phyloP scores from a whole-genome alignment of 2,113 vertebrate genomes.

The Synchiropus splendidus region DNA sequence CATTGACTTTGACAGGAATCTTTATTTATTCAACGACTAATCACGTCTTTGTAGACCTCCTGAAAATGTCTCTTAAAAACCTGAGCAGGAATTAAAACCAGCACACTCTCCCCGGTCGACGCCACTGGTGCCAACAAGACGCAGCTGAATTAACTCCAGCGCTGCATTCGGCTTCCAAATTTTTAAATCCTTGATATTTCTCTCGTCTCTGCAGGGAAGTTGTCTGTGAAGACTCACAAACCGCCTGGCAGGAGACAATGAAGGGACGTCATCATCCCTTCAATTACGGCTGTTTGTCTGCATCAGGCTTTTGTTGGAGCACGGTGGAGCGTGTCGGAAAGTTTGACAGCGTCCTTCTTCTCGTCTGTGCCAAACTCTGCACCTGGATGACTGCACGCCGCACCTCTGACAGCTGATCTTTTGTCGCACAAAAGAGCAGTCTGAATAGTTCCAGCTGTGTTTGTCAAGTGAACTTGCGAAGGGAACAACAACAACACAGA shows the following conservation, averaged over 20 bases:
- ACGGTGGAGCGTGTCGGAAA: slow-evolving; percentile 43
- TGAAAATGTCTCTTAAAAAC: slow-evolving; percentile 27
- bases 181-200: slow-evolving; percentile 37
- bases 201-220: slow-evolving; percentile 44
- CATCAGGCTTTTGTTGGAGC: slow-evolving; percentile 39
- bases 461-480: slow-evolving; percentile 28
- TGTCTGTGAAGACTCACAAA: slow-evolving; percentile 50
- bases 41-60: slow-evolving; percentile 45
- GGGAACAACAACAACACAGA: slow-evolving; percentile 5
- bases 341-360: slow-evolving; percentile 45
- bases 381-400: slow-evolving; percentile 50
- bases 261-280: slow-evolving; percentile 51
- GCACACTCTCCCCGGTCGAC: slow-evolving; percentile 45
- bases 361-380: slow-evolving; percentile 44
- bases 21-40: slow-evolving; percentile 50
- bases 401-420: slow-evolving; percentile 27
- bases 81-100: slow-evolving; percentile 41
- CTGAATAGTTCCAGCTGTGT: slow-evolving; percentile 35
- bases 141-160: slow-evolving; percentile 51
- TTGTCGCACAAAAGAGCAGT: slow-evolving; percentile 38
- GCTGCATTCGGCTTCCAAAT: slow-evolving; percentile 50
- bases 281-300: slow-evolving; percentile 46
- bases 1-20: slow-evolving; percentile 32
- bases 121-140: slow-evolving; percentile 52
- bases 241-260: slow-evolving; percentile 39